phyloP scores from a whole-genome alignment of 2,888 invertebrate genomes.

The Dicycla oo region DNA sequence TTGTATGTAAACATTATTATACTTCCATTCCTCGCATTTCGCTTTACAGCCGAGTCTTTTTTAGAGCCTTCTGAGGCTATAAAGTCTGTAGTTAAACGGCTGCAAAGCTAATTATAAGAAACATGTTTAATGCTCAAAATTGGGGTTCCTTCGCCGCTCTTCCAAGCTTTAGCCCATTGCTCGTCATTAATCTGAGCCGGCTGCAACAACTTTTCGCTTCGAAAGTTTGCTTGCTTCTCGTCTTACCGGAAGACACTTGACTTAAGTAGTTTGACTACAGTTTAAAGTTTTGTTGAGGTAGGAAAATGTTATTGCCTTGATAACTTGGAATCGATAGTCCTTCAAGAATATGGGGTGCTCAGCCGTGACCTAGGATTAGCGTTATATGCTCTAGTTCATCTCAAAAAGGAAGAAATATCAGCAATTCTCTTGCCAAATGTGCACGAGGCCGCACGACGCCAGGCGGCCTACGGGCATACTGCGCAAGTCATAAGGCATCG shows the following conservation, averaged over 20 bases:
- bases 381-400: constrained; percentile 67
- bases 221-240: constrained; percentile 54
- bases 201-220: constrained; percentile 64
- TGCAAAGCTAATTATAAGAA: constrained; percentile 74
- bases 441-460: constrained; percentile 59
- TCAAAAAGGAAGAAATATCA: constrained; percentile 72
- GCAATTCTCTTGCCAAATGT: constrained; percentile 74
- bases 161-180: constrained; percentile 62
- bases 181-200: constrained; percentile 70
- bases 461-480: constrained; percentile 69
- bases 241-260: constrained; percentile 48
- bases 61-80: constrained; percentile 65
- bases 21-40: constrained; percentile 65
- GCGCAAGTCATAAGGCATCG: constrained; percentile 66
- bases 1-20: constrained; percentile 13
- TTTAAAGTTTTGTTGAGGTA: constrained; percentile 27
- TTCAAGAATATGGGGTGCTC: neutral
- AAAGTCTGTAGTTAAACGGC: constrained; percentile 70
- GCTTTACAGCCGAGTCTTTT: constrained; percentile 74
- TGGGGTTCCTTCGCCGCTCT: constrained; percentile 59
- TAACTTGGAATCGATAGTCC: constrained; percentile 20
- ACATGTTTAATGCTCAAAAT: constrained; percentile 71
- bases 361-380: constrained; percentile 73
- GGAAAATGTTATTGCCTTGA: constrained; percentile 22
- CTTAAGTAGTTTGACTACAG: constrained; percentile 44